These are phyloP conservation scores for Leuciscus waleckii DNA, from an alignment of 2,797 vertebrate species.

Conservation along the genomic window DNA sequence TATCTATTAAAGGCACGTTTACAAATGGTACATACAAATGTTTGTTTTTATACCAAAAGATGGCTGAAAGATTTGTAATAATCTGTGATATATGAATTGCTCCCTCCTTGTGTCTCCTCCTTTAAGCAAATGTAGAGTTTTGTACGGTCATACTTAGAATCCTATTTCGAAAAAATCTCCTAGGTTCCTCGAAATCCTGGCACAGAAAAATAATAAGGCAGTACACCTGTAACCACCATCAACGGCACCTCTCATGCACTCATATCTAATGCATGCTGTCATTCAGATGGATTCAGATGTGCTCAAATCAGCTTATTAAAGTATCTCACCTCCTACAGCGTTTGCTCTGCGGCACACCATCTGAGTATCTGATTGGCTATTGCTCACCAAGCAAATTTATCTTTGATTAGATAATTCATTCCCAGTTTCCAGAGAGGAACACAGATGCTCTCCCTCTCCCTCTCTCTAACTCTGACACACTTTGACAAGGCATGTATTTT, in stretches of 20 bases:
- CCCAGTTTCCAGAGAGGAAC: slow-evolving; percentile 53
- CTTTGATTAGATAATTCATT: slow-evolving; percentile 64
- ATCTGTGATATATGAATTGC: not conserved
- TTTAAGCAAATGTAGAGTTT: not conserved
- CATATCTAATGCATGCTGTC: slow-evolving; percentile 47
- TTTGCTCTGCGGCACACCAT: slow-evolving; percentile 40
- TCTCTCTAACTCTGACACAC: slow-evolving; percentile 39
- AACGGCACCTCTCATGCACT: slow-evolving; percentile 32
- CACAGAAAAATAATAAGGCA: slow-evolving; percentile 29
- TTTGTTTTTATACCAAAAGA: not conserved
- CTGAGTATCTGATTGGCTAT: slow-evolving; percentile 58
- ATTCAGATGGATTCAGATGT: slow-evolving; percentile 51
- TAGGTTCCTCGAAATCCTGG: not conserved
- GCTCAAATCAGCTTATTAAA: slow-evolving; percentile 60
- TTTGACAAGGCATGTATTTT: slow-evolving; percentile 55
- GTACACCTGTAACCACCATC: slow-evolving; percentile 43
- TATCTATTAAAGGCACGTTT: not conserved
- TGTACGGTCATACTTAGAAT: not conserved
- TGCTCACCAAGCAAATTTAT: slow-evolving; percentile 57
- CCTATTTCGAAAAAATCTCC: not conserved
- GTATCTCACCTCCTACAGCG: slow-evolving; percentile 47
- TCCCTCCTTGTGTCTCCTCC: not conserved
- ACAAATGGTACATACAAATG: not conserved
- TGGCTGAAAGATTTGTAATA: not conserved
- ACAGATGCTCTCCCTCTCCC: slow-evolving; percentile 48